A percentile compares a stretch with the other conserved stretches of the same genome.
phyloP scores from a whole-genome alignment of 2,113 vertebrate species.

The Calypte anna region DNA sequence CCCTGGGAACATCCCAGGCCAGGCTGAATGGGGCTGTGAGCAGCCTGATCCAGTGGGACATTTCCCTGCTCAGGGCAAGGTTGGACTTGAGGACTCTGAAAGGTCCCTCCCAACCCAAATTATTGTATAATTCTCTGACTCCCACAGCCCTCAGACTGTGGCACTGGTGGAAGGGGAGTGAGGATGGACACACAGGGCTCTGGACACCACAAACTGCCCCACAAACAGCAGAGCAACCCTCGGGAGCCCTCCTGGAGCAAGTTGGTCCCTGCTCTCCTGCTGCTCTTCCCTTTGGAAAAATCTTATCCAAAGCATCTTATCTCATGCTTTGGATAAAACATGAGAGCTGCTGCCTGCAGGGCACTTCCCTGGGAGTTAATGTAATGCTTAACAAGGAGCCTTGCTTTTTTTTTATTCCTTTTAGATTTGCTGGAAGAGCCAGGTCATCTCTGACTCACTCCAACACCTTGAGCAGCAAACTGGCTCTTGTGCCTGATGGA shows the following conservation, averaged over 20 bases:
- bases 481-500: not conserved
- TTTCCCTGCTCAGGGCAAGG: too few relatives aligned
- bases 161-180: not conserved
- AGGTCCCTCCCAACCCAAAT: too few relatives aligned
- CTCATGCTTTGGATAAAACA: not conserved
- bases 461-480: not conserved
- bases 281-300: not conserved
- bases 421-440: not conserved
- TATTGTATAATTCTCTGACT: too few relatives aligned
- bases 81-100: too few relatives aligned
- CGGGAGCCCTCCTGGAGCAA: accelerated
- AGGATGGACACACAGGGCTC: not conserved
- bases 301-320: too few relatives aligned
- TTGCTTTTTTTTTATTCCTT: not conserved
- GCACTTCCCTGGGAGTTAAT: not conserved
- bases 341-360: not conserved
- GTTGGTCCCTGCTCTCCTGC: not conserved
- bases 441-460: not conserved
- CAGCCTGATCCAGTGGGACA: too few relatives aligned
- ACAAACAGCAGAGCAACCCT: not conserved
- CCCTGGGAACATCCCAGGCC: too few relatives aligned
- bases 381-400: not conserved
- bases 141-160: too few relatives aligned
- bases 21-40: too few relatives aligned
- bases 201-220: not conserved